A percentile compares a stretch with the other conserved stretches of the same genome.
Evolutionary conservation across 2,113 vertebrate genomes (phyloP).

Genomic region (Bolborhynchus lineola): DNA sequence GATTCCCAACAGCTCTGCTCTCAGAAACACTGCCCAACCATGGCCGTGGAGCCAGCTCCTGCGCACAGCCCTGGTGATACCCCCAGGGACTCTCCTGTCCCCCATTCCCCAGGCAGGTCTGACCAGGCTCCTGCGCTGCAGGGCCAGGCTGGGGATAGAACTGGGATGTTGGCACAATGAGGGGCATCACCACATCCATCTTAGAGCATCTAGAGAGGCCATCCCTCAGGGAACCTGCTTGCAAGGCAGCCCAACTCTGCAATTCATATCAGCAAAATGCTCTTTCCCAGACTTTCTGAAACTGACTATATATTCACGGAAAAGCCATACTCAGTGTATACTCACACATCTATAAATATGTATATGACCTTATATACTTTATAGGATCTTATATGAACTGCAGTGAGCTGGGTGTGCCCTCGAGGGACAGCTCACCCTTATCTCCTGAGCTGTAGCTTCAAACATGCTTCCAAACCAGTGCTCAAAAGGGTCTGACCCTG

Average conservation of each 20-base stretch:
- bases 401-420: neutral
- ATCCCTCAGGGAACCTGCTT: neutral
- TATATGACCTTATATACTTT: neutral
- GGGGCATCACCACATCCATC: fast-evolving
- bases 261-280: neutral
- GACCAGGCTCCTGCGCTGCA: neutral
- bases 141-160: neutral
- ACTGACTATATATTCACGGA: neutral
- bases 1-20: fast-evolving
- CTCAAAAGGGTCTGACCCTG: neutral
- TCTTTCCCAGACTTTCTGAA: neutral
- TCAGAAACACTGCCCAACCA: neutral
- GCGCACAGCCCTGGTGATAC: neutral
- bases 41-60: neutral
- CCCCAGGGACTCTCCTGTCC: neutral
- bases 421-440: neutral
- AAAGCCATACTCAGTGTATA: neutral
- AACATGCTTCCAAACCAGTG: neutral
- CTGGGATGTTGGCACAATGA: neutral
- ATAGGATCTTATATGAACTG: neutral
- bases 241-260: neutral
- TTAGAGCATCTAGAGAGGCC: neutral
- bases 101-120: neutral
- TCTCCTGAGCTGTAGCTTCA: fast-evolving
- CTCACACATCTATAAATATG: neutral